Evolutionary conservation across 2,797 vertebrate species (phyloP), one percentile per base, ranked within the genome.

Genomic region (Arrhamphus sclerolepis): DNA sequence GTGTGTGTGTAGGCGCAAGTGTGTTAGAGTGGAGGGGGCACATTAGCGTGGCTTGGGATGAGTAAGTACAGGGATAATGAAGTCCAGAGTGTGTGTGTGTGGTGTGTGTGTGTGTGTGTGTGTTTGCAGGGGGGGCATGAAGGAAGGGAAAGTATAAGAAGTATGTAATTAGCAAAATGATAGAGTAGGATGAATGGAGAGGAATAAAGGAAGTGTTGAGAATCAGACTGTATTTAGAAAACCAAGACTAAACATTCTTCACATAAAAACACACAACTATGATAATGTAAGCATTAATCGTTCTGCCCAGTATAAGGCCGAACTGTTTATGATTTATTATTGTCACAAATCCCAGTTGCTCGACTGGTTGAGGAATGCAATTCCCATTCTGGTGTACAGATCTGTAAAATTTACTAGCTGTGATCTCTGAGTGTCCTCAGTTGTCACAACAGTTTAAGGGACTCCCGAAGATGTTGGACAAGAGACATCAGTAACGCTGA

Each of bases 11-110:
- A 57, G 34, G 29, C 52, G 38, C 5, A 24, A 48, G 62, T 41
- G 20, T 40, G 62, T 31, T 72, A 19, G 31, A 70, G 72, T 64
- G 50, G 63, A 62, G 41, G 61, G 57, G 72, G 52, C 48, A 75
- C 65, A 84, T 82, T 84, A 83, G 63, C 52, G 69, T 72, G 54
- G 66, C 59, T 75, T 52, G 61, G 56, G 79, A 86, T 70, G 75
- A 78, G 71, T 34, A 72, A 56, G 78, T 80, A 68, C 22, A 18
- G 48, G 71, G 52, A 80, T 80, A 81, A 87, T 84, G 66, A 69
- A 75, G 75, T 70, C 56, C 46, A 62, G 46, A 66, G 10, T n/a
- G 49, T 10, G 9, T n/a, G n/a, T n/a, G n/a, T n/a, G n/a, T n/a
- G n/a, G n/a, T n/a, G n/a, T n/a, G n/a, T n/a, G n/a, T n/a, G n/a